Conservation (phyloP, 2,113 vertebrate genomes). For the Stigmatopora argus region DNA sequence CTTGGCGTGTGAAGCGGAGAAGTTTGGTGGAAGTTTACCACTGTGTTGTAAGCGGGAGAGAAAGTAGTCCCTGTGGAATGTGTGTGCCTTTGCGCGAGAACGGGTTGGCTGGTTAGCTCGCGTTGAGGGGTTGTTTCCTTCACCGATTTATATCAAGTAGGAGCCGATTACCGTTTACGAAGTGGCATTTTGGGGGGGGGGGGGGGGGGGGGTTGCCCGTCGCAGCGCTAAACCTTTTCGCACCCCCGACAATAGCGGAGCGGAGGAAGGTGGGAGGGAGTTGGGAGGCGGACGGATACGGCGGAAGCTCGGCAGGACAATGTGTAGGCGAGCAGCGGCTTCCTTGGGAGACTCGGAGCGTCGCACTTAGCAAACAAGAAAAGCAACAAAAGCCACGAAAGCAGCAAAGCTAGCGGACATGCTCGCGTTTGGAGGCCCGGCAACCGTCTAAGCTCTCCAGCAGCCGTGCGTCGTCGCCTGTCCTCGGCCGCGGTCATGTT, state of each 20-base stretch:
- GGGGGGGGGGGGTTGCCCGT: too few relatives aligned
- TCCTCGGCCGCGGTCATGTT: not conserved
- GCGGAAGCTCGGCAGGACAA: constrained; percentile 65
- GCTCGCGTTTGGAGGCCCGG: not conserved
- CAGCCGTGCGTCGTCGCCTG: not conserved
- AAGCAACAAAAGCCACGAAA: not conserved
- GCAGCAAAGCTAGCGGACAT: not conserved
- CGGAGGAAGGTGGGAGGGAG: constrained; percentile 1
- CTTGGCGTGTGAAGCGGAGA: not conserved
- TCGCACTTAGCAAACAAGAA: constrained; percentile 19
- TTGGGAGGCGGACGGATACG: constrained; percentile 70
- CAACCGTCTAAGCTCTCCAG: not conserved
- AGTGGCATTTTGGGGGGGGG: too few relatives aligned
- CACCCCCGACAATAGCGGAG: too few relatives aligned
- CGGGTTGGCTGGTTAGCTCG: not conserved
- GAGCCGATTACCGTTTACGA: not conserved
- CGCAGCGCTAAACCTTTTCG: too few relatives aligned
- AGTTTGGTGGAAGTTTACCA: not conserved
- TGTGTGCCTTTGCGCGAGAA: constrained; percentile 1
- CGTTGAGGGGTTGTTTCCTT: not conserved
- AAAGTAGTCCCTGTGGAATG: constrained; percentile 67
- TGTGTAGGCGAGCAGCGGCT: constrained; percentile 36
- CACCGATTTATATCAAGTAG: not conserved
- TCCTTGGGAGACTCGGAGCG: constrained; percentile 27
- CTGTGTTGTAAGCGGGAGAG: constrained; percentile 14